Evolutionary conservation across 2,797 vertebrate genomes (phyloP), one percentile per base, ranked within the genome.

Genomic region (Morus bassanus): DNA sequence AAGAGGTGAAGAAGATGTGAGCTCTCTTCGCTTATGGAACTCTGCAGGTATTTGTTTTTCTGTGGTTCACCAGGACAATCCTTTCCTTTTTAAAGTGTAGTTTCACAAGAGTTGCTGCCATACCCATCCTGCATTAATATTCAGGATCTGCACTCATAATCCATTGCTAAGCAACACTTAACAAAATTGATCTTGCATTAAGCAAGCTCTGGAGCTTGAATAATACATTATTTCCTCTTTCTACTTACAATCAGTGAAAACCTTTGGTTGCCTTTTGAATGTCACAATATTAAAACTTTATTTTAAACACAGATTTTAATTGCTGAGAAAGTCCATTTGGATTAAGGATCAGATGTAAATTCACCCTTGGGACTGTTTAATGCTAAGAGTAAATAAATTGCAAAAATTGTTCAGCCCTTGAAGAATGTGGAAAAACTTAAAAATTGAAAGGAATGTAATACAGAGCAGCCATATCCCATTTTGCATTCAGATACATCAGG

Each of bases 151-250:
- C n/a, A 41, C 91, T 96, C 91, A 78, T 96, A 97, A 96, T 89
- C 95, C 96, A 96, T 97, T 96, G 95, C 96, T 97, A 96, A 97
- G 96, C 96, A 97, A 96, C 96, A 96, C 96, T 97, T 97, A 97
- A 96, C 94, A 96, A 96, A 96, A 96, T 95, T 96, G 96, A 95
- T 97, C 95, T 95, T 94, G 95, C 92, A 96, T 96, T 96, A 96
- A 96, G 91, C 82, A 94, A 91, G 89, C 85, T 96, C 69, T 94
- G 89, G 92, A 96, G 89, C 87, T 94, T 96, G 96, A 96, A 96
- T 96, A 96, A 97, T 96, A 93, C 87, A 96, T 96, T 95, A 95
- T 95, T 94, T 95, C 92, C 89, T 92, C 79, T 95, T 94, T 92
- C 79, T 93, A 27, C 89, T 96, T 92, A 72, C 59, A 93, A 91